Evolutionary conservation across 2,113 vertebrate genomes (phyloP), one percentile per base, ranked within the genome.

Genomic region (Gopherus evgoodei): DNA sequence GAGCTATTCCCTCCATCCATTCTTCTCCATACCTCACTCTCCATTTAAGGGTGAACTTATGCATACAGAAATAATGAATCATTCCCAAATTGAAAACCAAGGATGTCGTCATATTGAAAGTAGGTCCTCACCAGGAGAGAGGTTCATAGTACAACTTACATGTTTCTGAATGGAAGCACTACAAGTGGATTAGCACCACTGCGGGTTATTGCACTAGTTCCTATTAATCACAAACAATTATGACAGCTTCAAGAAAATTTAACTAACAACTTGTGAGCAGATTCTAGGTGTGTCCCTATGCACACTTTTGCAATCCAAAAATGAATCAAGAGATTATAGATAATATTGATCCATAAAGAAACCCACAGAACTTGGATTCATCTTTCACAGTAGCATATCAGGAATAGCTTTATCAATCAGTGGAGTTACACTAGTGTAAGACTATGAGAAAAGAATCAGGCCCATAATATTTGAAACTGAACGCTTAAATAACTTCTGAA

Each of bases 161-260:
- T 10, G 94, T 96, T 94, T 96, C 94, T 56, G 94, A 91, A 95
- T 95, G 95, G 96, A 90, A 94, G 90, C 80, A 86, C 88, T 89
- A 76, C 52, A 56, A 87, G 27, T 76, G 80, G 93, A 93, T 93
- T 93, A 96, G 69, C 80, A 94, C 83, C 88, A 35, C 93, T 89
- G 79, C 44, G 81, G 90, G 84, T 91, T 94, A 96, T 95, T 94
- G 76, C 88, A 83, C 14, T 81, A 90, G 81, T 93, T 88, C 75
- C 86, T 91, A 92, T 94, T 96, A 83, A 94, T 83, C 81, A 76
- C 87, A 97, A 93, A 93, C 35, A 93, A 89, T n/a, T n/a, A n/a
- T 81, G 94, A 80, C 88, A 91, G 92, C 84, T 91, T 91, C 86
- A 62, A 91, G 54, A 90, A 96, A 95, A 89, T 17, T 52, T 22